Evolutionary conservation across 2,113 vertebrate genomes (phyloP).

Genomic region (Perccottus glenii): DNA sequence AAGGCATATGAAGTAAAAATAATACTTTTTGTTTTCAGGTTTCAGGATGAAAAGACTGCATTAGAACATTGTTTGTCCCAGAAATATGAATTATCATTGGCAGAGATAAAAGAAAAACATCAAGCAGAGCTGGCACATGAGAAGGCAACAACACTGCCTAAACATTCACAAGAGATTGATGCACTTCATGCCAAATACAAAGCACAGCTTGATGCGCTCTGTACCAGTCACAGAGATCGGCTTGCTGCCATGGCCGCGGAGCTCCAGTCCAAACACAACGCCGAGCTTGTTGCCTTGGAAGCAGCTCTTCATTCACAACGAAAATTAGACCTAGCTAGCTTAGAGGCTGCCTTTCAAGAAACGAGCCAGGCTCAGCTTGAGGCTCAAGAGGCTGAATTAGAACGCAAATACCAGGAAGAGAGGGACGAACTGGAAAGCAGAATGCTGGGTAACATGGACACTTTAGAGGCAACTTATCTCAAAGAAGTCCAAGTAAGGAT

Average conservation of each 20-base stretch:
- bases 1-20: background rate
- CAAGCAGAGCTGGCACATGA: constrained; percentile 55
- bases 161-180: constrained; percentile 53
- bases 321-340: constrained; percentile 70
- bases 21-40: constrained; percentile 66
- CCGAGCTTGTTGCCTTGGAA: constrained; percentile 69
- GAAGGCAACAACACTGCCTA: constrained; percentile 30
- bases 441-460: constrained; percentile 86
- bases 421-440: constrained; percentile 80
- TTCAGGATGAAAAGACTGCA: constrained; percentile 79
- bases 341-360: constrained; percentile 68
- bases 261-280: constrained; percentile 62
- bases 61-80: constrained; percentile 72
- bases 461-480: constrained; percentile 84
- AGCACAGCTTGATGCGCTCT: constrained; percentile 60
- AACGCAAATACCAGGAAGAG: constrained; percentile 78
- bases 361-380: constrained; percentile 75
- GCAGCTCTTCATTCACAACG: constrained; percentile 59
- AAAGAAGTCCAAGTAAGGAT: constrained; percentile 86
- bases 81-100: constrained; percentile 79
- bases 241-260: constrained; percentile 44
- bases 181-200: constrained; percentile 61
- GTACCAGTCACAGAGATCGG: constrained; percentile 65
- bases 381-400: constrained; percentile 74
- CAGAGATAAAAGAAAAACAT: constrained; percentile 68